These are phyloP conservation scores for Zoanthus gigantus DNA, from an alignment of 92 coral and sea anemone species.

Conservation along the genomic window DNA sequence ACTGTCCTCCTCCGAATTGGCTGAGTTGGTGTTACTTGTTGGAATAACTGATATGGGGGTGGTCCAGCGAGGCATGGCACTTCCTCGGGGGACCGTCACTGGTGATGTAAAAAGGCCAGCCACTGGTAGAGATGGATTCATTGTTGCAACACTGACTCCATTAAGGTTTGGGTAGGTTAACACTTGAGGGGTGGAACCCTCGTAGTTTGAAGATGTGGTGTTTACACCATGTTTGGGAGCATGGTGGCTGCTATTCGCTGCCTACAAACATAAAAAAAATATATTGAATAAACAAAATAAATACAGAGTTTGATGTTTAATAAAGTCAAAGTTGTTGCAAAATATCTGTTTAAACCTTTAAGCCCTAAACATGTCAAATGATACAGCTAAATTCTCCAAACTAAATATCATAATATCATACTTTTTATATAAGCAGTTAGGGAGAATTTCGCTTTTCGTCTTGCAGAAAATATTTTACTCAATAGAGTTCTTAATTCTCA, in stretches of 20 bases:
- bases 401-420: too few relatives aligned
- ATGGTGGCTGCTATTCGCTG: conserved; percentile 28
- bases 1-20: conserved; percentile 62
- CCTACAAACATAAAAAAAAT: background rate
- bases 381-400: too few relatives aligned
- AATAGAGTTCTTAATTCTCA: too few relatives aligned
- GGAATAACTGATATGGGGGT: conserved; percentile 56
- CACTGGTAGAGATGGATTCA: conserved; percentile 63
- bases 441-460: too few relatives aligned
- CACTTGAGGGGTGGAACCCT: conserved; percentile 55
- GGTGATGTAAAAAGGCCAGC: conserved; percentile 67
- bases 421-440: too few relatives aligned
- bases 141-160: conserved; percentile 54
- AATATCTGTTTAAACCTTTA: too few relatives aligned
- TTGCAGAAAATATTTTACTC: too few relatives aligned
- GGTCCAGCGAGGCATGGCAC: conserved; percentile 64
- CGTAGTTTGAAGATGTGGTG: conserved; percentile 54
- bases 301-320: background rate
- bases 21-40: conserved; percentile 42
- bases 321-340: too few relatives aligned
- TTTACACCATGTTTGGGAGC: conserved; percentile 50
- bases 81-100: conserved; percentile 44
- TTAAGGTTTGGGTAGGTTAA: conserved; percentile 68
- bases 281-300: background rate
- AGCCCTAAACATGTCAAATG: too few relatives aligned